These are phyloP conservation scores for Eurystomus glaucurus DNA, from an alignment of 2,797 vertebrate species.

Conservation along the genomic window DNA sequence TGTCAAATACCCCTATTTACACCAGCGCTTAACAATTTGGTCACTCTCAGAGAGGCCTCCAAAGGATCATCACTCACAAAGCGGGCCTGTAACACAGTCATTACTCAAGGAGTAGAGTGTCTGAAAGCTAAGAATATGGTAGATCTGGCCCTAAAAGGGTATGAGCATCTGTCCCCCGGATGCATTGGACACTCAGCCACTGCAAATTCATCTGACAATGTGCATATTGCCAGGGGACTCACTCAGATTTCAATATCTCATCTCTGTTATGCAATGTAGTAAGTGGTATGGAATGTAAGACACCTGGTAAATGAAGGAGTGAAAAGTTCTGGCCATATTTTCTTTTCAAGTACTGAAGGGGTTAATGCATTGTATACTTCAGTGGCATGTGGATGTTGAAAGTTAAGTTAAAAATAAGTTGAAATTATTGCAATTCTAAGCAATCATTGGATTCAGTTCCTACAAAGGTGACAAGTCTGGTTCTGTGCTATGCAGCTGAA, in stretches of 20 bases:
- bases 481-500: background rate
- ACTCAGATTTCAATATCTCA: background rate
- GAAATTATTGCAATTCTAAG: background rate
- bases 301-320: background rate
- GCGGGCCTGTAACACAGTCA: rapidly evolving
- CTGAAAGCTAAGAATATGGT: background rate
- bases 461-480: background rate
- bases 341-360: background rate
- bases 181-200: background rate
- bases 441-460: background rate
- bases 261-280: background rate
- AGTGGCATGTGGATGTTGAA: background rate
- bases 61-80: background rate
- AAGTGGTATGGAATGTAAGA: background rate
- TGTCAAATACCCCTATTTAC: background rate
- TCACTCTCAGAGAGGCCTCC: background rate
- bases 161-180: background rate
- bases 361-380: background rate
- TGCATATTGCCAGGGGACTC: background rate
- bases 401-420: background rate
- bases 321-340: background rate
- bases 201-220: background rate
- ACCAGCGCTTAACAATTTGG: background rate
- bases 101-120: background rate
- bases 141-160: background rate